Evolutionary conservation across 2,113 vertebrate species (phyloP).

Genomic region (Phyllostomus discolor): DNA sequence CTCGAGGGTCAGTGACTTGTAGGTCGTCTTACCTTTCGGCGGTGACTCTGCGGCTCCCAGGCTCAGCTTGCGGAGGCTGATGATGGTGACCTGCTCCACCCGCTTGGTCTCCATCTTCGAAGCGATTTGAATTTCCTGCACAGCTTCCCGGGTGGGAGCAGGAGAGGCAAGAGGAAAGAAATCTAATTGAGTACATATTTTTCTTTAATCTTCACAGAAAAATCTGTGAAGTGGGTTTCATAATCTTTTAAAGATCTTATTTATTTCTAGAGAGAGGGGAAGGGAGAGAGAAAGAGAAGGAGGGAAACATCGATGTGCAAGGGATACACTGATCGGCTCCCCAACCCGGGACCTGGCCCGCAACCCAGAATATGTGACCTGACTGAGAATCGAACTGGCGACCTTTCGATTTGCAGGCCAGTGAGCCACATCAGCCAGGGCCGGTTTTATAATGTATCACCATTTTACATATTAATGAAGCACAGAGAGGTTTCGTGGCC

Average conservation of each 20-base stretch:
- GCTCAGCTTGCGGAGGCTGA: slow-evolving; percentile 72
- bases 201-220: neutral
- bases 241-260: too few relatives aligned
- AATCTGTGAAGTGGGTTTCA: neutral
- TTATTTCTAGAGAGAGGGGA: too few relatives aligned
- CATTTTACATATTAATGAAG: neutral
- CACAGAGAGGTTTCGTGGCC: neutral
- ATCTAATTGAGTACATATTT: fast-evolving
- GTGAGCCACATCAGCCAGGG: too few relatives aligned
- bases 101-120: slow-evolving; percentile 67
- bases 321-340: too few relatives aligned
- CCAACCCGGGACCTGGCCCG: too few relatives aligned
- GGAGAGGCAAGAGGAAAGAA: neutral
- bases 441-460: neutral
- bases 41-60: slow-evolving; percentile 37
- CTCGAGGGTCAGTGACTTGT: fast-evolving
- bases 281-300: too few relatives aligned
- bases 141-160: neutral
- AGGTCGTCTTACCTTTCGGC: slow-evolving; percentile 62
- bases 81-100: slow-evolving; percentile 44
- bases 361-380: too few relatives aligned
- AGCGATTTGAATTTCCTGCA: neutral
- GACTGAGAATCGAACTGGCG: too few relatives aligned
- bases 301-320: too few relatives aligned
- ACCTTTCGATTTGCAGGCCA: too few relatives aligned